Conservation (phyloP, 2,888 invertebrate species). For the Eubasilissa splendida region DNA sequence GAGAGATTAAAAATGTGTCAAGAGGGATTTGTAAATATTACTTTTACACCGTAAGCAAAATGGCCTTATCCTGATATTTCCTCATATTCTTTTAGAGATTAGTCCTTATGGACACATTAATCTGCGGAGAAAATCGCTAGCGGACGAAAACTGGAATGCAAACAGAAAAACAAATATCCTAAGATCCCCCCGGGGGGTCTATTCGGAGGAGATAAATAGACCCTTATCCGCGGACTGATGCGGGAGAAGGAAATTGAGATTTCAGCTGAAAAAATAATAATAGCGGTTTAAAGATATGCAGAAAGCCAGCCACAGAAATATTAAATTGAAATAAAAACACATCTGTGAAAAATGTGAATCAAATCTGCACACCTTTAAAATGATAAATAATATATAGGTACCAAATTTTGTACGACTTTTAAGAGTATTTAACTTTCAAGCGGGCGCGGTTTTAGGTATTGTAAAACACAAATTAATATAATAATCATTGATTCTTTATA, state of each 20-base stretch:
- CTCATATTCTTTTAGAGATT: slow-evolving; percentile 11
- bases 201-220: slow-evolving; percentile 20
- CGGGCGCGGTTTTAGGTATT: too few relatives aligned
- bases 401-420: too few relatives aligned
- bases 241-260: not conserved
- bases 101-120: slow-evolving; percentile 23
- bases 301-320: too few relatives aligned
- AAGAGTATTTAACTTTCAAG: too few relatives aligned
- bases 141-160: not conserved
- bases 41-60: not conserved
- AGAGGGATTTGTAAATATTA: not conserved
- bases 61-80: not conserved
- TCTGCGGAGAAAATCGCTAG: slow-evolving; percentile 20
- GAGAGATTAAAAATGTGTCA: slow-evolving; percentile 2
- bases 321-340: too few relatives aligned
- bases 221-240: slow-evolving; percentile 13
- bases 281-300: not conserved
- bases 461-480: too few relatives aligned
- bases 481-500: too few relatives aligned
- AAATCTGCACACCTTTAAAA: too few relatives aligned
- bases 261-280: not conserved
- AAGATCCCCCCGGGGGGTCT: not conserved
- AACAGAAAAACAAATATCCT: slow-evolving; percentile 18
- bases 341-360: too few relatives aligned
- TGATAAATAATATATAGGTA: too few relatives aligned